phyloP scores from a whole-genome alignment of 2,797 vertebrate genomes.

The Valencia hispanica region DNA sequence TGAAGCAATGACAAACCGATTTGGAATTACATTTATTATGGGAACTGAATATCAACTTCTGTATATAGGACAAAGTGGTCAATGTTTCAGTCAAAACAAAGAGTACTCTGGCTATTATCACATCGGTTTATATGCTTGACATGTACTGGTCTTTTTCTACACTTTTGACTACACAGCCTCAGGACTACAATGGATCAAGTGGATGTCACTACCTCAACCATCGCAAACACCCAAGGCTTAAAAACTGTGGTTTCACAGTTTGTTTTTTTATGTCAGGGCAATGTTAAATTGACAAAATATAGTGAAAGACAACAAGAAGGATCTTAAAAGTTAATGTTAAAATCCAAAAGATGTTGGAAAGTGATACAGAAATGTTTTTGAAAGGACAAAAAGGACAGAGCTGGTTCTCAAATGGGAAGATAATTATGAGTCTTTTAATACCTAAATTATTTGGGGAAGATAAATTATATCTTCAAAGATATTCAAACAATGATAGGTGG shows the following conservation, averaged over 20 bases:
- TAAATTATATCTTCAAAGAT: background rate
- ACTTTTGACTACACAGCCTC: background rate
- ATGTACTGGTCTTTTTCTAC: background rate
- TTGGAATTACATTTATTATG: no score
- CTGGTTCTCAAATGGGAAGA: background rate
- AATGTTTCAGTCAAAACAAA: background rate
- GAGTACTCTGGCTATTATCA: background rate
- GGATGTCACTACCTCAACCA: background rate
- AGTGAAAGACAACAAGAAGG: no score
- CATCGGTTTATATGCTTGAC: background rate
- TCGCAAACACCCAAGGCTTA: no score
- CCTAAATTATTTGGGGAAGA: background rate
- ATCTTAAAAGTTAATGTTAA: no score
- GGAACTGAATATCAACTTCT: no score
- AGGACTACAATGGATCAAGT: background rate
- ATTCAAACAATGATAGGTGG: background rate
- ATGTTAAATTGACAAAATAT: no score
- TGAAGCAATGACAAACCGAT: background rate
- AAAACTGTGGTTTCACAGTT: no score
- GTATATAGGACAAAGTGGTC: no score
- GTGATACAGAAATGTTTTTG: no score
- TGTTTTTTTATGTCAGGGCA: no score
- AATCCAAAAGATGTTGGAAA: no score
- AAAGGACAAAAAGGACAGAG: background rate
- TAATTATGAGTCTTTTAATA: background rate